A percentile compares a stretch with the other conserved stretches of the same genome.
Evolutionary conservation across 53 echinoderm and acorn worm genomes (phyloP).

Genomic region (Paracentrotus lividus): DNA sequence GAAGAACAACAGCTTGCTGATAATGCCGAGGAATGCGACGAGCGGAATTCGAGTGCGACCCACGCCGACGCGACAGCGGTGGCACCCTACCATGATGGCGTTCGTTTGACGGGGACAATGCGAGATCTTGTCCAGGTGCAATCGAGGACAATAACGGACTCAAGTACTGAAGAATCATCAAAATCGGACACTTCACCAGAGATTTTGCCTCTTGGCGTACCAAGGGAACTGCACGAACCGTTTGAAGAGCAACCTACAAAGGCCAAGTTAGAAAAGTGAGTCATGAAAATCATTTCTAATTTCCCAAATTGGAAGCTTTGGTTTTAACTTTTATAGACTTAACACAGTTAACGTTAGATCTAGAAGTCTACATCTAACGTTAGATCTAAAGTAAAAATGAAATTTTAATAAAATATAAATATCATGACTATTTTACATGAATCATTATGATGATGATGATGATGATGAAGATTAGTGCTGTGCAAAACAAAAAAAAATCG

Average conservation of each 20-base stretch:
- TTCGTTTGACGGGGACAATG: constrained; percentile 46
- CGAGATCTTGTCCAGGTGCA: constrained; percentile 46
- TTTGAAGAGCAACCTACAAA: constrained; percentile 21
- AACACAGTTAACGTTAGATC: no score
- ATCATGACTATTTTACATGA: no score
- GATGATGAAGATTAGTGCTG: no score
- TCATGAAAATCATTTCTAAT: no score
- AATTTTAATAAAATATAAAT: no score
- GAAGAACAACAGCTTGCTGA: not conserved
- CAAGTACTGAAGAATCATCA: constrained; percentile 56
- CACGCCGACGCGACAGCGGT: constrained; percentile 43
- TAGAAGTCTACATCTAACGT: no score
- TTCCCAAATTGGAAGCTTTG: no score
- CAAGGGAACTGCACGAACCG: constrained; percentile 55
- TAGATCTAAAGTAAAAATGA: no score
- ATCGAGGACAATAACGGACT: constrained; percentile 16
- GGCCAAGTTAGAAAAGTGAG: not conserved
- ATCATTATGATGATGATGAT: no score
- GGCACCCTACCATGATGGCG: not conserved
- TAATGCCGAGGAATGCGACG: not conserved
- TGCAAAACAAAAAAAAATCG: no score
- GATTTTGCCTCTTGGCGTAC: constrained; percentile 65
- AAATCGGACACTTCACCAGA: constrained; percentile 63
- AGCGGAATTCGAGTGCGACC: constrained; percentile 24
- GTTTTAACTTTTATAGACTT: no score